Base-by-base conservation (phyloP, 2,797 vertebrate species). In the Anabas testudineus region DNA sequence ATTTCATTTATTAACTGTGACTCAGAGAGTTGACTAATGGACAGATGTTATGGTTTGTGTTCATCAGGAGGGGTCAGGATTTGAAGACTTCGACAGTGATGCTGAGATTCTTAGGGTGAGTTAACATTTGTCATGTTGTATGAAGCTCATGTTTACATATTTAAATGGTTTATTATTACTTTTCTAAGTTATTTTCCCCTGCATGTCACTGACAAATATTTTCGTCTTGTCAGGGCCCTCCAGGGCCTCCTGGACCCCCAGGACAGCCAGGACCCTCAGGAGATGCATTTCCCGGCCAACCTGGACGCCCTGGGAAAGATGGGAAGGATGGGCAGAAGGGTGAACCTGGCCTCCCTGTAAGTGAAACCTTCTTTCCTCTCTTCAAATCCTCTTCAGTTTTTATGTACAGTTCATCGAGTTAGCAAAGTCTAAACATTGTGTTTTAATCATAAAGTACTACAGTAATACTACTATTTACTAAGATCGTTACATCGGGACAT, bases 231-330 rank as follows among this genome's bases (percentile, higher is more conserved):
- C 70, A 98, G 96, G 96, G 97, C 53, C 94, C 92, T n/a, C 96
- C 95, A 2, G 97, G 97, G 1, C 95, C 88, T 30, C 95, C 95
- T 0, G 97, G 97, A 0, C 93, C 90, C 5, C 95, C 95, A 2
- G 97, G 96, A 54, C 73, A 74, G 5, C 94, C 93, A 0, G 91
- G 93, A 0, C 80, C 60, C 8, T 94, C 95, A 14, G 96, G 95
- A 34, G 2, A 22, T 24, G 71, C 92, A 41, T 81, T 85, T 45
- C 67, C 84, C 22, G 95, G 95, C 62, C 84, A 73, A 12, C 88
- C 94, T 46, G 96, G 95, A 3, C 70, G 83, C 30, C 92, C 95
- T 74, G 97, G 96, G 24, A 91, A 87, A 86, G 92, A 94, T 10
- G 95, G 95, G 42, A 89, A 83, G 72, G 85, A 94, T 52, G 97